Evolutionary conservation across 2,888 invertebrate species (phyloP), one percentile per base, ranked within the genome.

Genomic region (Meiosimyza decipiens): DNA sequence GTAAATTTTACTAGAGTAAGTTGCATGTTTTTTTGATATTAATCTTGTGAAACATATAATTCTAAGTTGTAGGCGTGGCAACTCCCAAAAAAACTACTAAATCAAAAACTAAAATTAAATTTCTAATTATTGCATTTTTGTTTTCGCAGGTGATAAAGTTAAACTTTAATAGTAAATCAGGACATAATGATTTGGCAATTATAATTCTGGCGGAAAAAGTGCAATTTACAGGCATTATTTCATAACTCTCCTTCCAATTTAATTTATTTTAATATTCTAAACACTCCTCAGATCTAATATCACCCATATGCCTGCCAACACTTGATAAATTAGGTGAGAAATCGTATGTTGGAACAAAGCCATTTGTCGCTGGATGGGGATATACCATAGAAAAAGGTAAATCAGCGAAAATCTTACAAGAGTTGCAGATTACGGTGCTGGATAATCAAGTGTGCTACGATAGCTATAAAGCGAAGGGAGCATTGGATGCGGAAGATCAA

Each of bases 181-280:
- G 89, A 80, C 90, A 90, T 62, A 92, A 93, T 79, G 96, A 97
- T 84, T 92, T 96, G 74, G 95, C 93, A 0, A 84, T 96, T 6
- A 84, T 96, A 0, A 89, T 90, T 72, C 85, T 95, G 59, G 86
- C 88, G 3, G 79, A 84, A 6, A 88, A 89, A 0, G 90, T 91
- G 1, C 79, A 85, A 5, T 91, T 90, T 71, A 87, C 91, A 22
- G 75, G 92, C 92, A 79, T 87, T 87, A 0, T 40, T 40, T 1
- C 9, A 40, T 9, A 9, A 40, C 40, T 1, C 6, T 5, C 9
- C 40, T 9, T 28, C 28, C 3, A 28, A 28, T 28, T 28, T 28
- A 0, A 6, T 7, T 40, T 40, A 40, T 6, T 40, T 40, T 40
- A 9, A 69, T 69, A 71, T 71, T 72, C 68, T 49, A 6, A 59